A percentile compares a stretch with the other conserved stretches of the same genome.
These are phyloP conservation scores for Umimayanthus kanabou DNA, from an alignment of 92 coral and sea anemone species.

Conservation along the genomic window DNA sequence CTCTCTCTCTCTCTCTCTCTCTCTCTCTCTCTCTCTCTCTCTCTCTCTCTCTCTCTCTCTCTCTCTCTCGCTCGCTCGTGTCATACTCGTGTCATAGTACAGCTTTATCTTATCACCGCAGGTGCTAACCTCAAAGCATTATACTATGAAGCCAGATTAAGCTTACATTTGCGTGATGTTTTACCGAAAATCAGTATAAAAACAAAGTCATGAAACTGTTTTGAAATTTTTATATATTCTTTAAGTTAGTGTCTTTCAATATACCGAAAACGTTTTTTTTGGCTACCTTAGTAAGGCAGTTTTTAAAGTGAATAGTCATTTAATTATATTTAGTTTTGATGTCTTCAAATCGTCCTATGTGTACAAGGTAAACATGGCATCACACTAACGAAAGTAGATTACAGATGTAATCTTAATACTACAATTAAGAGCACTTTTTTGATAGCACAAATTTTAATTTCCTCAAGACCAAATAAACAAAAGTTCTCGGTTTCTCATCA, in stretches of 20 bases:
- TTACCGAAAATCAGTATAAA: background rate
- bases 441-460: too few species aligned
- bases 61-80: background rate
- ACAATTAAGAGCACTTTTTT: background rate
- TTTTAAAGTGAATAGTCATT: background rate
- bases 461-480: too few species aligned
- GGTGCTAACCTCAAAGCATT: background rate
- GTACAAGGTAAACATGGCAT: background rate
- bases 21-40: background rate
- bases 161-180: background rate
- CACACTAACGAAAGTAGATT: background rate
- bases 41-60: background rate
- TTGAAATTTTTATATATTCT: too few species aligned
- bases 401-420: background rate
- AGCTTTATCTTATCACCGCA: background rate
- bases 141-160: background rate
- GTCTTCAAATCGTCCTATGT: background rate
- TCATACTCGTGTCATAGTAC: too few species aligned
- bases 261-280: too few species aligned
- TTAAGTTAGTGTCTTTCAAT: too few species aligned
- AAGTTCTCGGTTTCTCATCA: too few species aligned
- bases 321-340: background rate
- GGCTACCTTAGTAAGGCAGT: background rate
- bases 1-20: background rate
- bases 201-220: too few species aligned